Percentiles rank a stretch among this genome's conserved stretches.
These are phyloP conservation scores for Platichthys flesus DNA, from an alignment of 2,113 vertebrate genomes.

Conservation along the genomic window DNA sequence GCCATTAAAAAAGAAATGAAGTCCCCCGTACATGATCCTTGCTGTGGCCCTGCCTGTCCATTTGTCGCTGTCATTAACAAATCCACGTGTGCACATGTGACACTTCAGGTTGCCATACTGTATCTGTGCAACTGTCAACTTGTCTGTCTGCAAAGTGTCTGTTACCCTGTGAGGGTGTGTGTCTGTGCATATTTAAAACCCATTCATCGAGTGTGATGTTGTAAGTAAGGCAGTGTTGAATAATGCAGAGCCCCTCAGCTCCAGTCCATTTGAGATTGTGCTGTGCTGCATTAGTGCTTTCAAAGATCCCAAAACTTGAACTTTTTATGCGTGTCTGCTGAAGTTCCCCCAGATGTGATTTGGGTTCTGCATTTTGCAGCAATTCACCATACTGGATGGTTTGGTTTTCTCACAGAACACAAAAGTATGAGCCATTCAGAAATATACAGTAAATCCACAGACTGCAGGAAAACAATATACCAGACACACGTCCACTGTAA, in stretches of 20 bases:
- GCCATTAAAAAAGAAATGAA: neutral
- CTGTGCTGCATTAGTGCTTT: conserved; percentile 40
- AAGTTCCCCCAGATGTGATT: conserved; percentile 15
- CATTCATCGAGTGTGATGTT: conserved; percentile 45
- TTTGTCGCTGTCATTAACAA: neutral
- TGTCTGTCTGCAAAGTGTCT: conserved; percentile 14
- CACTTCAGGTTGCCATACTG: neutral
- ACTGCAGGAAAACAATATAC: neutral
- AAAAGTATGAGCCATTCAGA: neutral
- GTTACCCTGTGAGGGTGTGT: conserved; percentile 30
- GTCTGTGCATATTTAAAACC: conserved; percentile 47
- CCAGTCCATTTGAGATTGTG: conserved; percentile 44
- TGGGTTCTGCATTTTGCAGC: neutral
- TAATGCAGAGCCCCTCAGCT: conserved; percentile 69
- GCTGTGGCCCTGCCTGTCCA: neutral
- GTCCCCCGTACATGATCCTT: neutral
- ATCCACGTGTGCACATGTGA: neutral
- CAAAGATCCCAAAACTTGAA: neutral
- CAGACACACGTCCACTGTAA: conserved; percentile 19
- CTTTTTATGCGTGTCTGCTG: neutral
- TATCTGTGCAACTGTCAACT: neutral
- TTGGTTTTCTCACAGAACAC: conserved; percentile 19
- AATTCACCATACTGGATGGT: conserved; percentile 1
- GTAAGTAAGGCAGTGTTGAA: conserved; percentile 66
- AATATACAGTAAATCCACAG: neutral